A percentile compares a stretch with the other conserved stretches of the same genome.
Evolutionary conservation across 2,797 vertebrate genomes (phyloP).

Genomic region (Oceanodroma leucorhoa): DNA sequence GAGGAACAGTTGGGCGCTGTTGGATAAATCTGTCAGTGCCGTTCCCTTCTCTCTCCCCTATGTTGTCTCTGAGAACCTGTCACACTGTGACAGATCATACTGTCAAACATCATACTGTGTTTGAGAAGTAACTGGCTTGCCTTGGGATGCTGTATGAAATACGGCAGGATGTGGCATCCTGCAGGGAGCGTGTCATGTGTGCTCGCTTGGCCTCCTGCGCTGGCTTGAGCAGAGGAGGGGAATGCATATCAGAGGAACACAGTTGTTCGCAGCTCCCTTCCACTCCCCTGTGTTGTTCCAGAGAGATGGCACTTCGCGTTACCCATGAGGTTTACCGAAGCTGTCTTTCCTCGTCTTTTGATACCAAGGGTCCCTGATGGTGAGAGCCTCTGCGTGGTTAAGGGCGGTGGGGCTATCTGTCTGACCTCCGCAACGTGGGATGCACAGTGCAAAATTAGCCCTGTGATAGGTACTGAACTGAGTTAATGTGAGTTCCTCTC

Average conservation of each 20-base stretch:
- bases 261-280: neutral
- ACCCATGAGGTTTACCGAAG: neutral
- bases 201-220: neutral
- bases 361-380: neutral
- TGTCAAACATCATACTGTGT: neutral
- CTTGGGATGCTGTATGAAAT: neutral
- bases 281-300: neutral
- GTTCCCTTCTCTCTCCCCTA: neutral
- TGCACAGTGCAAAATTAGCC: neutral
- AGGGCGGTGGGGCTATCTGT: neutral
- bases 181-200: neutral
- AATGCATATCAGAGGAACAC: neutral
- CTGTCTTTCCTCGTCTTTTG: neutral
- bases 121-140: constrained; percentile 16
- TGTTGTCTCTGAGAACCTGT: constrained; percentile 26
- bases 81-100: constrained; percentile 2
- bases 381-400: neutral
- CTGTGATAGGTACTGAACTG: neutral
- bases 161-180: constrained; percentile 35
- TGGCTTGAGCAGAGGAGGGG: neutral
- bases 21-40: neutral
- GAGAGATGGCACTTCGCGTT: accelerated
- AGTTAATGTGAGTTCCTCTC: neutral
- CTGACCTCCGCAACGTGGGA: accelerated
- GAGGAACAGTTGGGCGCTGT: neutral